Conservation (phyloP, 2,113 vertebrate genomes). For the Podarcis raffonei region DNA sequence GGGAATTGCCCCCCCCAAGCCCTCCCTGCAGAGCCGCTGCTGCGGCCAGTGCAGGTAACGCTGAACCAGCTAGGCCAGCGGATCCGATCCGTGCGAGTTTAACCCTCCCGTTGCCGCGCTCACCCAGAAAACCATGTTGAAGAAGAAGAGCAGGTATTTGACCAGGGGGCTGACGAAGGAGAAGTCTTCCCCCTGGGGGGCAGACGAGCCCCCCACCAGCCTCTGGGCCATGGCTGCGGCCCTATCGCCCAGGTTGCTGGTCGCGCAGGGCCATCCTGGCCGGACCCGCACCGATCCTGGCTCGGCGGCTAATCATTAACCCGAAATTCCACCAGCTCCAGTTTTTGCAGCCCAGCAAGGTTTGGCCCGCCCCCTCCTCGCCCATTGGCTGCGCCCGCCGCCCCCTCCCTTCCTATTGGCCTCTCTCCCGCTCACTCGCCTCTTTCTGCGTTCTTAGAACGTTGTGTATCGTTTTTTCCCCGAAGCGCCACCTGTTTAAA, state of each 20-base stretch:
- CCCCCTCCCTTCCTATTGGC: rapidly evolving
- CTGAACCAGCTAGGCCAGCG: too few relatives aligned
- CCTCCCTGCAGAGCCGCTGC: too few relatives aligned
- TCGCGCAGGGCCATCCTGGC: neutral
- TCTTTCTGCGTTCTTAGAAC: rapidly evolving
- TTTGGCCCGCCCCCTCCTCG: neutral
- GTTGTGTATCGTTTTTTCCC: neutral
- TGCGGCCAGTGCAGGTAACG: too few relatives aligned
- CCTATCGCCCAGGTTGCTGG: neutral
- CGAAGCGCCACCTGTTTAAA: neutral
- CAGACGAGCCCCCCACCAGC: constrained; percentile 35
- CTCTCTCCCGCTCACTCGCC: rapidly evolving
- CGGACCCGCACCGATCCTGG: neutral
- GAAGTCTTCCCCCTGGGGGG: constrained; percentile 75
- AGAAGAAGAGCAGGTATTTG: constrained; percentile 91
- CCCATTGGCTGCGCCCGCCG: rapidly evolving
- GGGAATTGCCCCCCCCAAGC: too few relatives aligned
- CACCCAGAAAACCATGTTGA: constrained; percentile 95
- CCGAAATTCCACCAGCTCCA: neutral
- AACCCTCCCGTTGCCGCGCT: constrained; percentile 61
- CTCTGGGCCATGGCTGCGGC: constrained; percentile 74
- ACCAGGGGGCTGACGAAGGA: constrained; percentile 85
- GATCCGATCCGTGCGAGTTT: neutral
- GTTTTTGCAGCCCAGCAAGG: neutral
- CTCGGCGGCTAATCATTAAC: too few relatives aligned